Evolutionary conservation across 2,888 invertebrate genomes (phyloP).

Genomic region (Apantesis nais): DNA sequence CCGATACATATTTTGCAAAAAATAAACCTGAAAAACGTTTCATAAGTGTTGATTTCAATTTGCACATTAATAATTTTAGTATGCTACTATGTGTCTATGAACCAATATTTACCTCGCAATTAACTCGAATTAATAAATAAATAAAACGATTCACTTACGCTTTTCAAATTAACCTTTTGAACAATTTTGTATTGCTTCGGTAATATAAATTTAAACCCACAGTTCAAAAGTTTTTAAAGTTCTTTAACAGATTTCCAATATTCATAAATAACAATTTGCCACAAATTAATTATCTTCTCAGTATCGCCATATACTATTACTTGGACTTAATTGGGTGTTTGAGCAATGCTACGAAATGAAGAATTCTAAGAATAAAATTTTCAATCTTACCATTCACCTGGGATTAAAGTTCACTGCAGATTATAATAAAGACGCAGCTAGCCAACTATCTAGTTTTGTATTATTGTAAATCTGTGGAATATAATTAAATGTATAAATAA

Average conservation of each 20-base stretch:
- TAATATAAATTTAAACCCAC: background rate
- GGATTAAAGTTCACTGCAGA: constrained; percentile 22
- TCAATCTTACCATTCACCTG: constrained; percentile 30
- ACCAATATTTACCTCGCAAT: too few relatives aligned
- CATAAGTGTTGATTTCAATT: too few relatives aligned
- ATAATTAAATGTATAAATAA: background rate
- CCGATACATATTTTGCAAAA: too few relatives aligned
- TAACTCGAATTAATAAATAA: too few relatives aligned
- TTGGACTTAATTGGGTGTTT: background rate
- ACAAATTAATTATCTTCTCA: background rate
- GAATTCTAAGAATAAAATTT: constrained; percentile 6
- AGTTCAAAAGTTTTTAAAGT: background rate
- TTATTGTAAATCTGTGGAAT: background rate
- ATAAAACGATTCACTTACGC: too few relatives aligned
- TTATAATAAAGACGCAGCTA: constrained; percentile 26
- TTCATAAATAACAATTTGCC: background rate
- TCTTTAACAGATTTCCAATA: background rate
- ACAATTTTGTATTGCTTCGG: background rate
- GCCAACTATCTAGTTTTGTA: background rate
- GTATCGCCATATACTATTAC: background rate
- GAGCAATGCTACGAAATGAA: constrained; percentile 1
- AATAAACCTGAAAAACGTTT: too few relatives aligned
- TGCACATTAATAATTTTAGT: too few relatives aligned
- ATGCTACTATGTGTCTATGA: too few relatives aligned
- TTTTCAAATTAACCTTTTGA: background rate